phyloP scores from a whole-genome alignment of 2,888 invertebrate genomes.

The Eulithis prunata region DNA sequence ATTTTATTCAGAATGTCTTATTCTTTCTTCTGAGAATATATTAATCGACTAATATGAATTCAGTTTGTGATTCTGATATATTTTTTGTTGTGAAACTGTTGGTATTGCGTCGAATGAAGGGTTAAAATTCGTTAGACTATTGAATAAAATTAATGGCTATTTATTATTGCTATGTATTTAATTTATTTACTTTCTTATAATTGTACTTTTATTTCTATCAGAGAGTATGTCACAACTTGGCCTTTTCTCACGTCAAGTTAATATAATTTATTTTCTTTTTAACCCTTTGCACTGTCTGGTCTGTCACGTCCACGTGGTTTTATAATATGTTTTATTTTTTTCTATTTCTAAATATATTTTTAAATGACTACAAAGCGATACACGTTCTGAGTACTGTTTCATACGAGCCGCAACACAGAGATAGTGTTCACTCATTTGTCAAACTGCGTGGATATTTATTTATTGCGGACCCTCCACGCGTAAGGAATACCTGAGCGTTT shows the following conservation, averaged over 20 bases:
- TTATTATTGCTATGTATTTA: no score
- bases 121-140: constrained; percentile 26
- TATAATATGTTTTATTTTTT: constrained; percentile 12
- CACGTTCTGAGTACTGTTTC: constrained; percentile 39
- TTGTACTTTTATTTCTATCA: no score
- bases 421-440: constrained; percentile 81
- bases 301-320: not conserved
- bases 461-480: constrained; percentile 78
- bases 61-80: constrained; percentile 71
- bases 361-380: constrained; percentile 40
- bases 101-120: constrained; percentile 23
- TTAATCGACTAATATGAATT: constrained; percentile 83
- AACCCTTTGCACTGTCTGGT: no score
- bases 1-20: constrained; percentile 83
- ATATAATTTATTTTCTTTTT: no score
- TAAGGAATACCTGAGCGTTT: constrained; percentile 65
- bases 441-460: constrained; percentile 78
- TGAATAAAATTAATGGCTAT: not conserved
- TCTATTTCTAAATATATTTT: not conserved
- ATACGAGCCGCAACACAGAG: constrained; percentile 68
- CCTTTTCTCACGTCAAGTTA: no score
- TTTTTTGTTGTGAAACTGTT: constrained; percentile 39
- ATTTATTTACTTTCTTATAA: no score
- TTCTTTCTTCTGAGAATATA: constrained; percentile 79
- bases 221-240: no score